phyloP scores from a whole-genome alignment of 1,140 invertebrate species.

The Drosophila navojoa region DNA sequence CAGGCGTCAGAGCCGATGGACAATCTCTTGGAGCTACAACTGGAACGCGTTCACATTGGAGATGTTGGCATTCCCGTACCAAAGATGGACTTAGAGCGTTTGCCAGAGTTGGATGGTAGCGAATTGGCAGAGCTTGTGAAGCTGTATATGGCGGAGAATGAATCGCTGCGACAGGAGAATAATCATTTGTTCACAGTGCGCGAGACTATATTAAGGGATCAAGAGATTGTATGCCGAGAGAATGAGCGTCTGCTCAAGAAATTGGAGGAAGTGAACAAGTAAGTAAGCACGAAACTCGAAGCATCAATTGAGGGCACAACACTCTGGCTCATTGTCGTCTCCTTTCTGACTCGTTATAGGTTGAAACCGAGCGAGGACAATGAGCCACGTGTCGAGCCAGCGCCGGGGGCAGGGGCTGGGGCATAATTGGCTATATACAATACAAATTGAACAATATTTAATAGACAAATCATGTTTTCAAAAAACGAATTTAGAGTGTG shows the following conservation, averaged over 20 bases:
- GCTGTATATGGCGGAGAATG: conserved; percentile 93
- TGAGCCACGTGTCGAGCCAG: conserved; percentile 55
- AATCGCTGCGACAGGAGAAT: conserved; percentile 93
- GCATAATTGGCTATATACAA: conserved; percentile 6
- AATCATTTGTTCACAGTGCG: conserved; percentile 91
- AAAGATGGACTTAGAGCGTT: conserved; percentile 88
- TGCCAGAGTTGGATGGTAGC: conserved; percentile 88
- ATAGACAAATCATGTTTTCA: conserved; percentile 36
- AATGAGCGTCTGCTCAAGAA: conserved; percentile 94
- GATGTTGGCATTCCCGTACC: conserved; percentile 82
- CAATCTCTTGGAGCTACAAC: conserved; percentile 56
- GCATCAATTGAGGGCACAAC: conserved; percentile 24
- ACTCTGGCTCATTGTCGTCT: conserved; percentile 76
- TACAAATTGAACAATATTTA: conserved; percentile 1
- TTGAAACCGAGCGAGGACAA: conserved; percentile 71
- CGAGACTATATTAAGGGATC: conserved; percentile 92
- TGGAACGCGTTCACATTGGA: conserved; percentile 58
- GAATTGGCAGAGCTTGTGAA: conserved; percentile 90
- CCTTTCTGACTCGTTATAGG: conserved; percentile 79
- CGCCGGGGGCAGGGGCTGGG: not conserved
- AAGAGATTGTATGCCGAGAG: conserved; percentile 94
- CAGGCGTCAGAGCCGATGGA: conserved; percentile 43
- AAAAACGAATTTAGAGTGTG: conserved; percentile 73
- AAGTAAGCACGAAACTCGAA: conserved; percentile 82
- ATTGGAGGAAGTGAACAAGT: conserved; percentile 94